A percentile compares a stretch with the other conserved stretches of the same genome.
phyloP scores from a whole-genome alignment of 2,797 vertebrate genomes.

The Argentina silus region DNA sequence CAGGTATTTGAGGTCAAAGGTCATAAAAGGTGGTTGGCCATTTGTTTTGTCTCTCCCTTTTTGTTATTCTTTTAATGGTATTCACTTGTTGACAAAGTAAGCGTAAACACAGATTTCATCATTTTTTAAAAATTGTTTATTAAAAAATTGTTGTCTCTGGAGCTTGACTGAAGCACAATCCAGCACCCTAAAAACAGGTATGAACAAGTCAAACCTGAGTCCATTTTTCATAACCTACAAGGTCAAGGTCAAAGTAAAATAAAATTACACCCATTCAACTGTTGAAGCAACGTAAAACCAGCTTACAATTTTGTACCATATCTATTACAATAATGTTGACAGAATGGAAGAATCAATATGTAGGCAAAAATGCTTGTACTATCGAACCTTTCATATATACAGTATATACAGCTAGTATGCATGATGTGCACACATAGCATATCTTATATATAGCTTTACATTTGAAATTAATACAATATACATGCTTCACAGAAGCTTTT shows the following conservation, averaged over 20 bases:
- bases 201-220: constrained; percentile 82
- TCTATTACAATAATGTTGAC: constrained; percentile 63
- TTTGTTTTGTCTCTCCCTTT: neutral
- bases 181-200: constrained; percentile 78
- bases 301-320: constrained; percentile 78
- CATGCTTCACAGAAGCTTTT: constrained; percentile 95
- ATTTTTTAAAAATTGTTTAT: constrained; percentile 61
- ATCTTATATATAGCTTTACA: constrained; percentile 83
- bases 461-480: constrained; percentile 80
- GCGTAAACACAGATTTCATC: constrained; percentile 5
- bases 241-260: constrained; percentile 68
- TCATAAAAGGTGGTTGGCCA: neutral
- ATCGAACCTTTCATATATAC: constrained; percentile 73
- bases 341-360: constrained; percentile 68
- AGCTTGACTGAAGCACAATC: constrained; percentile 62
- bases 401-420: constrained; percentile 74
- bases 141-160: constrained; percentile 66
- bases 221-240: constrained; percentile 68
- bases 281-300: constrained; percentile 82
- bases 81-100: constrained; percentile 3
- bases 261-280: constrained; percentile 75
- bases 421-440: constrained; percentile 57
- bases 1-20: neutral
- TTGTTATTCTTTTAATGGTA: neutral
- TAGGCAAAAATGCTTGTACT: constrained; percentile 66